phyloP scores from a whole-genome alignment of 1,140 invertebrate genomes.

The Argopecten irradians region DNA sequence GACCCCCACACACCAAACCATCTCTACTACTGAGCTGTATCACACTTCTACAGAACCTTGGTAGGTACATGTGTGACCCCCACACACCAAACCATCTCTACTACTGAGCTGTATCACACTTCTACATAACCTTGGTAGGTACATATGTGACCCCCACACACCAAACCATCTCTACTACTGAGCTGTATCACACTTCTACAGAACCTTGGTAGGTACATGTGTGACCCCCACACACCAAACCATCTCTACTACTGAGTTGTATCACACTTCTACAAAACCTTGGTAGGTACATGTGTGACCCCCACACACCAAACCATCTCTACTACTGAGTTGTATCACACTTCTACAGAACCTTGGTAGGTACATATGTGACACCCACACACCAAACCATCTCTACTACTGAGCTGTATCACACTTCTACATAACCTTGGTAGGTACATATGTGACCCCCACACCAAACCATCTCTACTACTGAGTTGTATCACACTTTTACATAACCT shows the following conservation, averaged over 20 bases:
- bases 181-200: slow-evolving; percentile 58
- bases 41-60: slow-evolving; percentile 56
- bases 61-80: slow-evolving; percentile 58
- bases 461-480: slow-evolving; percentile 53
- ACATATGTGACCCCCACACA: slow-evolving; percentile 51
- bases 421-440: slow-evolving; percentile 62
- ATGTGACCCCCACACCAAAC: slow-evolving; percentile 49
- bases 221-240: slow-evolving; percentile 51
- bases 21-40: slow-evolving; percentile 56
- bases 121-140: slow-evolving; percentile 59
- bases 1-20: slow-evolving; percentile 52
- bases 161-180: slow-evolving; percentile 49
- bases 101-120: slow-evolving; percentile 56
- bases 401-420: slow-evolving; percentile 57
- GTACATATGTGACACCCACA: slow-evolving; percentile 52
- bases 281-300: slow-evolving; percentile 60
- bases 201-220: slow-evolving; percentile 63
- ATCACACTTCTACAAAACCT: slow-evolving; percentile 57
- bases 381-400: slow-evolving; percentile 49
- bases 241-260: slow-evolving; percentile 53
- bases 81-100: slow-evolving; percentile 51
- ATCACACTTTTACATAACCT: slow-evolving; percentile 57
- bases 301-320: slow-evolving; percentile 48
- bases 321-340: slow-evolving; percentile 56
- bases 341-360: slow-evolving; percentile 61